Conservation (phyloP, 2,888 invertebrate genomes). For the Apotomis betuletana region DNA sequence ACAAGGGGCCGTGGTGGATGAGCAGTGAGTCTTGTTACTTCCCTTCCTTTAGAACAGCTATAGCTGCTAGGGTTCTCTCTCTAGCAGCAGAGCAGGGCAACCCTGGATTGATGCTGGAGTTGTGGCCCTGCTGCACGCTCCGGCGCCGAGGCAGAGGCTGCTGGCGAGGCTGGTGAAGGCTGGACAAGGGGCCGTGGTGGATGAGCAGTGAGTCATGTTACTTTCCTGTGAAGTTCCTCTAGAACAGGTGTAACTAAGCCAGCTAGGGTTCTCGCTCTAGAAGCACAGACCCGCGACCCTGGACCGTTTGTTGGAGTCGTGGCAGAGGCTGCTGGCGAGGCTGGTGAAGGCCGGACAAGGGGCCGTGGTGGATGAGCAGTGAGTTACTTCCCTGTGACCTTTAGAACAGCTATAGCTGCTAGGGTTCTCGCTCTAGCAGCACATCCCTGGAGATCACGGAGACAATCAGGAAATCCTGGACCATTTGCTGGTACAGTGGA, state of each 20-base stretch:
- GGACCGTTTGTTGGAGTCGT: conserved; percentile 80
- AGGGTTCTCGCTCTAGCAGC: too few relatives aligned
- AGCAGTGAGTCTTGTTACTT: conserved; percentile 70
- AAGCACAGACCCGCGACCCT: conserved; percentile 67
- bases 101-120: conserved; percentile 61
- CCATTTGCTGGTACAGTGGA: too few relatives aligned
- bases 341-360: too few relatives aligned
- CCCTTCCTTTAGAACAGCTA: too few relatives aligned
- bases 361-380: too few relatives aligned
- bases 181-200: conserved; percentile 88
- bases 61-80: too few relatives aligned
- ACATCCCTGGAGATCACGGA: too few relatives aligned
- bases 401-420: too few relatives aligned
- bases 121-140: conserved; percentile 83
- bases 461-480: too few relatives aligned
- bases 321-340: conserved; percentile 51
- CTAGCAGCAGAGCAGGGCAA: conserved; percentile 61
- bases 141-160: conserved; percentile 83
- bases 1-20: conserved; percentile 86
- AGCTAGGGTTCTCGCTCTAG: conserved; percentile 58
- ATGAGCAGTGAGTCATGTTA: conserved; percentile 77
- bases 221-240: too few relatives aligned
- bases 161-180: conserved; percentile 88
- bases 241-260: too few relatives aligned
- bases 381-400: too few relatives aligned